phyloP scores from a whole-genome alignment of 2,888 invertebrate species.

The Anodontia alba region DNA sequence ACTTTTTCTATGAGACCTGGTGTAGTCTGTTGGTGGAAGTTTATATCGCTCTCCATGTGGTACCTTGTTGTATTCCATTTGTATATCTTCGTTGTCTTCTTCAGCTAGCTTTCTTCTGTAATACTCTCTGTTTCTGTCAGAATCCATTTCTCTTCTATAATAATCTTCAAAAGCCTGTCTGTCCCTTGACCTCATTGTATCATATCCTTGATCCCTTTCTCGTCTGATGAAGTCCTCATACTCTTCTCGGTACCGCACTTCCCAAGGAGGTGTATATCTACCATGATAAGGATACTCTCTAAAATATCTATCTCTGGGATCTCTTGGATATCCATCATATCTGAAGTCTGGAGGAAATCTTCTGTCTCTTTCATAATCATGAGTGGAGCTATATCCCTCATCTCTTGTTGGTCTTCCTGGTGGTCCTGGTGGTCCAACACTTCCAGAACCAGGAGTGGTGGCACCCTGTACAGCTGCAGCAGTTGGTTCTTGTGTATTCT shows the following conservation, averaged over 20 bases:
- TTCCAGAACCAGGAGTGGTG: neutral
- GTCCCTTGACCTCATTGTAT: constrained; percentile 39
- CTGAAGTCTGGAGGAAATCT: constrained; percentile 7
- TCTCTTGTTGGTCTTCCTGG: neutral
- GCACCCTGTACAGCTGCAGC: neutral
- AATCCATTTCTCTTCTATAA: constrained; percentile 43
- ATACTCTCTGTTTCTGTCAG: constrained; percentile 22
- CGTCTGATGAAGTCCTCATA: constrained; percentile 37
- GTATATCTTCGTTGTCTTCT: constrained; percentile 22
- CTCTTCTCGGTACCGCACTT: constrained; percentile 37
- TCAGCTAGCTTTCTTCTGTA: constrained; percentile 20
- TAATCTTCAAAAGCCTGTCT: constrained; percentile 28
- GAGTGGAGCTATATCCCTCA: constrained; percentile 5
- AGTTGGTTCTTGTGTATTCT: constrained; percentile 12
- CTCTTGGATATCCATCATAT: neutral
- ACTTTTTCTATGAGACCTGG: constrained; percentile 15
- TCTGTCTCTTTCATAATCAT: constrained; percentile 19
- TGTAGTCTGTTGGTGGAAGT: constrained; percentile 48
- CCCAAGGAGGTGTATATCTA: constrained; percentile 30
- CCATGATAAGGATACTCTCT: constrained; percentile 27
- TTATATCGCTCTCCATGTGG: constrained; percentile 60
- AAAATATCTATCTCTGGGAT: neutral
- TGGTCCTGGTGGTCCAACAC: neutral
- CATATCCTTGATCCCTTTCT: constrained; percentile 31
- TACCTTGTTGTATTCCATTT: constrained; percentile 32